Base-by-base conservation (phyloP, 2,113 vertebrate species). In the Apeltes quadracus region DNA sequence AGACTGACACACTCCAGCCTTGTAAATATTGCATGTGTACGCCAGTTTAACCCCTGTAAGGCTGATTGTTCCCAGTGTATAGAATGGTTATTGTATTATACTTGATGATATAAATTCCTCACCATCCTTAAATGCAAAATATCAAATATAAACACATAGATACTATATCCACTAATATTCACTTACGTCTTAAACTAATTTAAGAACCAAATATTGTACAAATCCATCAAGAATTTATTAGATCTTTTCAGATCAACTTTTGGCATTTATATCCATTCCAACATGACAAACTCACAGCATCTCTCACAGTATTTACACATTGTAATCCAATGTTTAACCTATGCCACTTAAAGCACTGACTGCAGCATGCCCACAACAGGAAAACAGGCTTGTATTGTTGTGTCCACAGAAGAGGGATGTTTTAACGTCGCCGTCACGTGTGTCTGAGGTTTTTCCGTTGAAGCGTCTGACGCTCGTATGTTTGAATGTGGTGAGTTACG, bases 1-100 rank as follows among this genome's bases (percentile, higher is more conserved):
- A 64, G 44, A 69, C 75, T 84, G 61, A 75, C 43, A 53, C 63
- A 84, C 69, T 58, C 51, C 78, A 83, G 73, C 75, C 74, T 75
- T 93, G 92, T 93, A 93, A 89, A 93, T 93, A 92, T 66, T 92
- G 92, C 92, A 93, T 92, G 92, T 87, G 80, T 81, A 83, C 62
- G 74, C 71, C 66, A 62, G 69, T 88, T 81, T 83, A 86, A 83
- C 86, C 77, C 77, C 25, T 67, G 44, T 25, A 83, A 83, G 61
- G 75, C 84, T 88, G 89, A 91, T 89, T 90, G 86, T 91, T 84
- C 67, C 83, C 81, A 82, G 80, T 91, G 77, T 84, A 86, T 83
- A 83, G 68, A 87, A 78, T 54, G 78, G 72, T 82, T 78, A 76
- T 88, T 85, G 79, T 89, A 86, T 87, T 84, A 82, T 88, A 80